Base-by-base conservation (phyloP, 2,797 vertebrate species). In the Chaenodraco wilsoni region DNA sequence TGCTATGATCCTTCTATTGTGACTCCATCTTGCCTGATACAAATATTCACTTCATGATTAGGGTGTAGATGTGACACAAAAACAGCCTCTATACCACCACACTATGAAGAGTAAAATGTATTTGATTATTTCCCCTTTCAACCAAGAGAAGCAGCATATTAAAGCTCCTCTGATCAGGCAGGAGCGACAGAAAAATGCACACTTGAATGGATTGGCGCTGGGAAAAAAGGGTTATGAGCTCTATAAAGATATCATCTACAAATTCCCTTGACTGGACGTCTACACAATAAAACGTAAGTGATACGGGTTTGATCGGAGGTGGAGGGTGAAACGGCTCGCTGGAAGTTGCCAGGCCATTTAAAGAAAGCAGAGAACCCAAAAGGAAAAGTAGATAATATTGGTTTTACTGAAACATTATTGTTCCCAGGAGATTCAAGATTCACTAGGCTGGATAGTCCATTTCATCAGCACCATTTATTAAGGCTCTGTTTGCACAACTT, bases 261-360 rank as follows among this genome's bases (percentile, higher is more conserved):
- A 77, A 74, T 72, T 81, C 68, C 65, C 69, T 52, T 43, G 44
- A 85, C 33, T 37, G 66, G 72, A 86, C 81, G 72, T 41, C 58
- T 21, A 16, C 61, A 54, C 65, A 71, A 82, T 85, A 75, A 88
- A 83, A 78, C 6, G 33, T 79, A 74, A 88, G 84, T 78, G 79
- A 81, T 81, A 78, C 66, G 56, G 76, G 72, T 81, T 81, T 84
- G 81, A 88, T 84, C 74, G 72, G 76, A 81, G 65, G 72, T 69
- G 59, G 45, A 76, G 71, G 79, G 27, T 67, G 48, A 71, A 74
- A 73, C 65, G 58, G 70, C 45, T 70, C 79, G 65, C 52, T 83
- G 74, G 76, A 64, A 76, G 44, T 45, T 23, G 65, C 15, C 31
- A 17, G 15, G 43, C 46, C 49, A 64, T 68, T 63, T 46, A 63